phyloP scores from a whole-genome alignment of 2,888 invertebrate species.

The Ramazzottius varieornatus region DNA sequence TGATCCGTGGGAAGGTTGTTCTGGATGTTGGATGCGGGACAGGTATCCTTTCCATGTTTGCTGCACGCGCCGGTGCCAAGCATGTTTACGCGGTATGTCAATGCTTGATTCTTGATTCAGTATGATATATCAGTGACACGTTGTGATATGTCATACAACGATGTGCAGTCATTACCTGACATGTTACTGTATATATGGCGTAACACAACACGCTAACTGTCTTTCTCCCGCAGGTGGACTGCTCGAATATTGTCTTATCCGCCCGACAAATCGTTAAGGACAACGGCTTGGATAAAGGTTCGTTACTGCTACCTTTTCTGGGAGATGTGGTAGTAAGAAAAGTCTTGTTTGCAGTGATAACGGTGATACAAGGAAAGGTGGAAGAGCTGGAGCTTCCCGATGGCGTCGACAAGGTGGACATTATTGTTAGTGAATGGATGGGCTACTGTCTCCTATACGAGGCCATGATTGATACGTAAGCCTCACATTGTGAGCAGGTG shows the following conservation, averaged over 20 bases:
- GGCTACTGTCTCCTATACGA: constrained; percentile 82
- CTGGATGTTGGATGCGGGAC: constrained; percentile 97
- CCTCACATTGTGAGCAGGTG: neutral
- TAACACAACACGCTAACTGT: too few relatives aligned
- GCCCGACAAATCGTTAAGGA: constrained; percentile 70
- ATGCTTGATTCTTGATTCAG: neutral
- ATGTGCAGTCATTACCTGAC: constrained; percentile 2
- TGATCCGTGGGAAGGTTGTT: constrained; percentile 49
- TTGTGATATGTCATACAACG: neutral
- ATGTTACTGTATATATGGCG: constrained; percentile 2
- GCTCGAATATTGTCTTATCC: constrained; percentile 91
- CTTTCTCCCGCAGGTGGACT: constrained; percentile 41
- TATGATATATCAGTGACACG: neutral
- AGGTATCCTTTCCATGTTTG: constrained; percentile 97
- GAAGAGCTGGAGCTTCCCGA: constrained; percentile 81
- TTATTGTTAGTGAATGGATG: constrained; percentile 58
- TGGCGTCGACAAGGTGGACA: constrained; percentile 63
- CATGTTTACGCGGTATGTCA: constrained; percentile 50
- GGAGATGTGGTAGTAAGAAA: neutral
- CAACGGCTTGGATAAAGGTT: constrained; percentile 26
- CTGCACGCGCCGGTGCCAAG: constrained; percentile 87
- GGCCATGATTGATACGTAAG: constrained; percentile 60
- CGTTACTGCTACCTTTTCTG: constrained; percentile 8
- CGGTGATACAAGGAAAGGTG: constrained; percentile 34
- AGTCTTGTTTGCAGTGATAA: constrained; percentile 16